Conservation (phyloP, 2,113 vertebrate genomes). For the Bagarius yarrelli region DNA sequence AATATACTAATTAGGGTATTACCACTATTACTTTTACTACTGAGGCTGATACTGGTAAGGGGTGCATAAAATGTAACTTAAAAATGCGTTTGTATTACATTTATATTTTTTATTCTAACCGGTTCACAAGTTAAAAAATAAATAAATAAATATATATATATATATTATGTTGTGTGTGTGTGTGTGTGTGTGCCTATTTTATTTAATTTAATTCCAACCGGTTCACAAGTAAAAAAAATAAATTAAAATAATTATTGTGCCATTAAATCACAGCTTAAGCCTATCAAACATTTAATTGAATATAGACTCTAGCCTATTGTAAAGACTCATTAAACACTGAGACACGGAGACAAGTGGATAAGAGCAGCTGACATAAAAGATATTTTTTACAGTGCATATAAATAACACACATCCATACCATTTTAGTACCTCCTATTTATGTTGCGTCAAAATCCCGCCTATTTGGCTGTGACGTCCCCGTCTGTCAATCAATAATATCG, state of each 20-base stretch:
- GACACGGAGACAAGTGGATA: constrained; percentile 1
- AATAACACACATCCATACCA: constrained; percentile 51
- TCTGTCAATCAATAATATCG: constrained; percentile 26
- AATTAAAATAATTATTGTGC: neutral
- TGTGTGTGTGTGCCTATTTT: too few species aligned
- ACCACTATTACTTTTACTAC: too few species aligned
- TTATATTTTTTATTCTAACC: too few species aligned
- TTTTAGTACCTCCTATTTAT: constrained; percentile 43
- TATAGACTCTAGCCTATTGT: constrained; percentile 1
- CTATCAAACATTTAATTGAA: neutral
- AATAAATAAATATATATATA: too few species aligned
- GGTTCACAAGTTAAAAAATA: too few species aligned
- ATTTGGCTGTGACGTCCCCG: neutral
- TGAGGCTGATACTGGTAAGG: too few species aligned
- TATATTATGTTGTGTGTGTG: too few species aligned
- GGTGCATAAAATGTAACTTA: too few species aligned
- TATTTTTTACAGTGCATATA: constrained; percentile 46
- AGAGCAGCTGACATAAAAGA: constrained; percentile 26
- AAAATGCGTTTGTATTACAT: too few species aligned
- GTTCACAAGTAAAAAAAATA: too few species aligned
- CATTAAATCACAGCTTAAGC: neutral
- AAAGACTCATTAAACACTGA: neutral
- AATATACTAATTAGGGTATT: too few species aligned
- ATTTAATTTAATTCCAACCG: too few species aligned
- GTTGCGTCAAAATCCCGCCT: constrained; percentile 24